Percentiles rank a stretch among this genome's conserved stretches.
phyloP scores from a whole-genome alignment of 1,140 invertebrate species.

The Hyposmocoma kahamanoa region DNA sequence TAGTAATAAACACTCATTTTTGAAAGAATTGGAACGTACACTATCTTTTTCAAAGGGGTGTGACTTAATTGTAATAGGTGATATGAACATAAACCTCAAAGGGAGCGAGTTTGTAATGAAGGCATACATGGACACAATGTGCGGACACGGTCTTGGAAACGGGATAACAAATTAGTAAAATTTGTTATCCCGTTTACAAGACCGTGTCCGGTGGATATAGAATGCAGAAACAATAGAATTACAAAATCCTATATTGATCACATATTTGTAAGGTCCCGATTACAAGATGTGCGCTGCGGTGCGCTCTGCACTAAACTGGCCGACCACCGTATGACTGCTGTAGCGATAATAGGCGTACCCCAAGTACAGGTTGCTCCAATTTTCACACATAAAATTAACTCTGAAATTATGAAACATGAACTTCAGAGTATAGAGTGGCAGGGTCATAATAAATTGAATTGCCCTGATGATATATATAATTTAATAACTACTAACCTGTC shows the following conservation, averaged over 20 bases:
- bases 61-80: conserved; percentile 1
- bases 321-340: conserved; percentile 1
- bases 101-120: neutral
- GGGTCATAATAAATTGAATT: too few relatives aligned
- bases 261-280: neutral
- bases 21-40: neutral
- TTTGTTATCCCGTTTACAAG: too few relatives aligned
- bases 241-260: neutral
- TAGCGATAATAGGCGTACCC: too few relatives aligned
- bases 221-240: neutral
- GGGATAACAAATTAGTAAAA: conserved; percentile 1
- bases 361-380: too few relatives aligned
- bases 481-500: too few relatives aligned
- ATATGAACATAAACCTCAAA: conserved; percentile 3
- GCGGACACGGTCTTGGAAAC: neutral
- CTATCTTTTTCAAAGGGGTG: neutral
- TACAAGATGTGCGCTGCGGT: conserved; percentile 3
- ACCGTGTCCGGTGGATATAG: too few relatives aligned
- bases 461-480: too few relatives aligned
- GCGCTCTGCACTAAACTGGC: conserved; percentile 6
- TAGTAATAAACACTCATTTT: conserved; percentile 1
- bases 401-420: too few relatives aligned
- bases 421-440: too few relatives aligned
- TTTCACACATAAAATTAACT: too few relatives aligned
- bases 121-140: neutral